These are phyloP conservation scores for Synergus japonicus DNA, from an alignment of 2,888 invertebrate species.

Conservation along the genomic window DNA sequence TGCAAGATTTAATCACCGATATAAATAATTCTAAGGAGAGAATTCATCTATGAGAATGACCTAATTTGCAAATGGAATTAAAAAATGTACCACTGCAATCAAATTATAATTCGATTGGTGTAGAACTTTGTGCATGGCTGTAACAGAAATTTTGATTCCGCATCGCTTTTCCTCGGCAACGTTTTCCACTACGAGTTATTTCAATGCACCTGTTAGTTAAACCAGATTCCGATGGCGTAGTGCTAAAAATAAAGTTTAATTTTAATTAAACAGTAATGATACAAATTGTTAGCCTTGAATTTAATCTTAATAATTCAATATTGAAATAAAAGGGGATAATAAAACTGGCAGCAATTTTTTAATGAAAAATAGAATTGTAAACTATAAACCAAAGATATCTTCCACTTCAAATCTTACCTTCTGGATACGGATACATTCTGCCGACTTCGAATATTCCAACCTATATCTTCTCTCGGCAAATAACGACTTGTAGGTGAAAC, in stretches of 20 bases:
- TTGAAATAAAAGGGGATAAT: too few relatives aligned
- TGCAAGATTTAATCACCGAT: not conserved
- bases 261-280: slow-evolving; percentile 2
- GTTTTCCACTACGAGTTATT: slow-evolving; percentile 25
- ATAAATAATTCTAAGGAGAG: not conserved
- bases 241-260: slow-evolving; percentile 4
- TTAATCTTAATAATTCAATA: too few relatives aligned
- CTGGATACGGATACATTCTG: not conserved
- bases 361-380: too few relatives aligned
- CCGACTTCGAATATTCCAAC: slow-evolving; percentile 1
- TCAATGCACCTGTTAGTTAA: slow-evolving; percentile 1
- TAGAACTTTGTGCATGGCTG: not conserved
- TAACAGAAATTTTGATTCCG: slow-evolving; percentile 1
- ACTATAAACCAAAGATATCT: not conserved
- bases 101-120: not conserved
- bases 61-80: not conserved
- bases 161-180: slow-evolving; percentile 25
- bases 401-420: not conserved
- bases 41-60: not conserved
- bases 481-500: not conserved
- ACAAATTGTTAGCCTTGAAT: too few relatives aligned
- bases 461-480: not conserved
- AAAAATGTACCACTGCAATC: not conserved
- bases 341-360: too few relatives aligned
- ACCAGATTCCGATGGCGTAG: not conserved